Conservation (phyloP, 2,888 invertebrate species). For the Patella ulyssiponensis region DNA sequence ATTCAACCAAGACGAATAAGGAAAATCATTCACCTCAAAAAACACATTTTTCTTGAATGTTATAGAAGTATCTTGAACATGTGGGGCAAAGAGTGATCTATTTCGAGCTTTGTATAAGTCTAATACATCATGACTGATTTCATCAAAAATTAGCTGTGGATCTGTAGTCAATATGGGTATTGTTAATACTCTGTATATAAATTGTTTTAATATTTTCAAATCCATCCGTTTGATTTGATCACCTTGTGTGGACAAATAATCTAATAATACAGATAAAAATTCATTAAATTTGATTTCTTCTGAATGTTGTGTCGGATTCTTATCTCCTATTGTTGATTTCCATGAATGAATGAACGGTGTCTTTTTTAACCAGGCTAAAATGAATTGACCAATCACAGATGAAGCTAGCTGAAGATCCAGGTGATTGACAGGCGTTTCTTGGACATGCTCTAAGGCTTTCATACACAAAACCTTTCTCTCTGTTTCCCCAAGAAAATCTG, state of each 20-base stretch:
- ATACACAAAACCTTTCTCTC: neutral
- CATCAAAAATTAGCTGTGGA: neutral
- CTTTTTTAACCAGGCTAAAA: neutral
- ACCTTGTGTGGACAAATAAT: neutral
- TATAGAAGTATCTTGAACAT: neutral
- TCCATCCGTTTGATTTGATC: neutral
- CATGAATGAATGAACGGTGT: neutral
- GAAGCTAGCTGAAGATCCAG: neutral
- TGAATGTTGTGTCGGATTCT: too few species aligned
- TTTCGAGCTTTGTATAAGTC: neutral
- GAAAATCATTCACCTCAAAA: neutral
- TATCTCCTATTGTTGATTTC: neutral
- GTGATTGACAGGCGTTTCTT: neutral
- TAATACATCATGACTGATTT: neutral
- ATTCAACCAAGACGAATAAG: neutral
- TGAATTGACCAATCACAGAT: neutral
- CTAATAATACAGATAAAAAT: neutral
- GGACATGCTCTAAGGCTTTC: neutral
- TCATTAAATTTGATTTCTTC: neutral
- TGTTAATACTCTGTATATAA: neutral
- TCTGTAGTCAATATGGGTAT: neutral
- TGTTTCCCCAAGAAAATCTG: neutral
- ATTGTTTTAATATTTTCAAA: neutral
- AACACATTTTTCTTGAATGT: neutral
- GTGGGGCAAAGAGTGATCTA: too few species aligned